These are phyloP conservation scores for Ictalurus punctatus DNA, from an alignment of 2,113 vertebrate genomes.

Conservation along the genomic window DNA sequence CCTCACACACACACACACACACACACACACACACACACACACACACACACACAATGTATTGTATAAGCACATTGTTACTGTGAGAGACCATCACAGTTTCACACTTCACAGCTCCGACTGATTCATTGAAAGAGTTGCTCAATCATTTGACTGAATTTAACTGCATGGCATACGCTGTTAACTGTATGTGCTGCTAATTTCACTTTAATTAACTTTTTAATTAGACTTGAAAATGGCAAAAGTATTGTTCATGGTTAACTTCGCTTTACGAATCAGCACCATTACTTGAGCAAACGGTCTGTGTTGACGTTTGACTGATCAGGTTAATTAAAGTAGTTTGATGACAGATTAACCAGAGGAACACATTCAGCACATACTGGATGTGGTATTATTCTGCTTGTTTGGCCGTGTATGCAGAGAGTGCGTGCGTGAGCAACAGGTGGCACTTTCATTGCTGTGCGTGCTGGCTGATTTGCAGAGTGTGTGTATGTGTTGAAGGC, in stretches of 20 bases:
- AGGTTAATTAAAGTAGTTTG: conserved; percentile 19
- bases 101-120: conserved; percentile 20
- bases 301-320: conserved; percentile 16
- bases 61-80: neutral
- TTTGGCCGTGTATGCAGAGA: neutral
- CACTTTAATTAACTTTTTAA: conserved; percentile 45
- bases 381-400: neutral
- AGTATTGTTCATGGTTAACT: neutral
- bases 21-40: too few relatives aligned
- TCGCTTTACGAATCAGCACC: neutral
- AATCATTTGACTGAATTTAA: conserved; percentile 32
- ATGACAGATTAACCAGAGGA: conserved; percentile 28
- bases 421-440: conserved; percentile 34
- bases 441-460: conserved; percentile 45
- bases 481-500: conserved; percentile 28
- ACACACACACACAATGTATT: too few relatives aligned
- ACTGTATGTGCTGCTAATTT: conserved; percentile 30
- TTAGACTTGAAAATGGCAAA: conserved; percentile 15
- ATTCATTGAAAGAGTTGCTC: conserved; percentile 10
- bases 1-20: too few relatives aligned
- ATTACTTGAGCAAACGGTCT: neutral
- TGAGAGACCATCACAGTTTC: conserved; percentile 1
- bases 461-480: conserved; percentile 25
- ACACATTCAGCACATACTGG: neutral
- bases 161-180: conserved; percentile 24